Evolutionary conservation across 2,113 vertebrate species (phyloP), one percentile per base, ranked within the genome.

Genomic region (Balaenoptera acutorostrata): DNA sequence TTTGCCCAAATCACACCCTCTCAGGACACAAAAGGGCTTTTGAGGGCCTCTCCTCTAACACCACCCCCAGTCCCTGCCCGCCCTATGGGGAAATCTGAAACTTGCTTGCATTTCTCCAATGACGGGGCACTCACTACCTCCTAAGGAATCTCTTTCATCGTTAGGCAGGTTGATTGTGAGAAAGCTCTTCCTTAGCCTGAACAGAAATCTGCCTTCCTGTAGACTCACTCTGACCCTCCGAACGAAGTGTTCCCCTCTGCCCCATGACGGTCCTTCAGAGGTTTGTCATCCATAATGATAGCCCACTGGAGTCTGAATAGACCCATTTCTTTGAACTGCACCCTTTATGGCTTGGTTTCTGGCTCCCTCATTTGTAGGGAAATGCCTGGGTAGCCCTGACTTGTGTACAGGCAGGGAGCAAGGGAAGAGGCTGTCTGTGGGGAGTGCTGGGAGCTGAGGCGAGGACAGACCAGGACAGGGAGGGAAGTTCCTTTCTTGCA

Each of bases 1-100:
- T 95, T 88, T 91, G 92, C 78, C 74, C 68, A 84, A 57, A 49
- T 84, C 93, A 80, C 74, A 90, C 84, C 78, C 66, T 97, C 69
- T 46, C 12, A 3, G 71, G 92, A 87, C 44, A 92, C 74, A 71
- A 75, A 83, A 95, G 88, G 59, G 61, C 68, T 78, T 95, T 87
- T 92, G 90, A 88, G 87, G 83, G 63, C 10, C 33, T 78, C 61
- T 87, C 64, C 21, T 63, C 25, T 27, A 21, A 33, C 31, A 81
- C 59, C 52, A n/a, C 36, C 17, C 31, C 41, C 8, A 8, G 9
- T 1, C 88, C 20, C 41, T 21, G 9, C 33, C 52, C 3, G 12
- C 15, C 44, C 75, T 23, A 18, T 10, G 36, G 17, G 18, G 74
- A 44, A 72, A 36, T 63, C 57, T 80, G 12, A 84, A 88, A 44